Conservation (phyloP, 1,140 invertebrate species). For the Panagrolaimus sp. region DNA sequence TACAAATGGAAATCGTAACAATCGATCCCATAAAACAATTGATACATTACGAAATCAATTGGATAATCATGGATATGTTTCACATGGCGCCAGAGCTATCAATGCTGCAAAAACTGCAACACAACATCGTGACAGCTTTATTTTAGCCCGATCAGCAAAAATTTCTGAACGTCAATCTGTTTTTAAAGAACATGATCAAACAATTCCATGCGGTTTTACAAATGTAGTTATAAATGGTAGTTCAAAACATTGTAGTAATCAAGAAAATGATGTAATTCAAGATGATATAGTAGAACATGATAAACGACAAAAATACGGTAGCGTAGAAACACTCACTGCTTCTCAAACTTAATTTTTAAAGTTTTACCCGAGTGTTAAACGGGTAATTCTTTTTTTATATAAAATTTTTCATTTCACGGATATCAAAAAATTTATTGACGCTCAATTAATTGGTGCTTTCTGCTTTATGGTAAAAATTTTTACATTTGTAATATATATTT, state of each 20-base stretch:
- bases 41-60: constrained; percentile 43
- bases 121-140: constrained; percentile 40
- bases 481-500: too few relatives aligned
- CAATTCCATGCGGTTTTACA: constrained; percentile 11
- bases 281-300: not conserved
- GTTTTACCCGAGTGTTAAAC: too few relatives aligned
- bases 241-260: not conserved
- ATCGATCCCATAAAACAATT: constrained; percentile 22
- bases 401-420: too few relatives aligned
- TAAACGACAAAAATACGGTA: not conserved
- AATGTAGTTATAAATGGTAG: not conserved
- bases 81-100: constrained; percentile 38
- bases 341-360: not conserved
- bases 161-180: constrained; percentile 39
- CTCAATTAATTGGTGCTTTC: too few relatives aligned
- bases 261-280: not conserved
- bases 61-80: constrained; percentile 50
- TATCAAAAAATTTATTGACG: too few relatives aligned
- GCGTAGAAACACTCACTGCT: constrained; percentile 6
- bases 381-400: too few relatives aligned
- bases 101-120: constrained; percentile 35
- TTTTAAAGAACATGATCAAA: constrained; percentile 24
- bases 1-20: too few relatives aligned
- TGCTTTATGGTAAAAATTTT: too few relatives aligned
- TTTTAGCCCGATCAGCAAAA: constrained; percentile 35